Evolutionary conservation across 2,888 invertebrate species (phyloP), one percentile per base, ranked within the genome.

Genomic region (Lasioglossum morio): DNA sequence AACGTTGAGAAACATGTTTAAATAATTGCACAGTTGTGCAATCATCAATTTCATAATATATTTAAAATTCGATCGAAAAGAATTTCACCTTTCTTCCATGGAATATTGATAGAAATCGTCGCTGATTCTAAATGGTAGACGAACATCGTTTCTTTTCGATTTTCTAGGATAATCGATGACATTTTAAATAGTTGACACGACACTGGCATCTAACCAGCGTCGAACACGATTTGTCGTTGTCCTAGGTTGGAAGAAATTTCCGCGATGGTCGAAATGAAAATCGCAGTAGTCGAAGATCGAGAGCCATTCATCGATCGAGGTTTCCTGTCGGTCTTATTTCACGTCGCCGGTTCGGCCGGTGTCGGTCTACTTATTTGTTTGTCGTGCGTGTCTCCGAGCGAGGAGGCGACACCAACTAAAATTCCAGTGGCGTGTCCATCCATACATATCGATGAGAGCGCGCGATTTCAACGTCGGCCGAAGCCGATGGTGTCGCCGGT

Each of bases 381-480:
- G 90, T 87, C 89, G 82, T 84, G 88, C 85, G 87, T 81, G 87
- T 81, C 81, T 66, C 86, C 73, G 66, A 74, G 10, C 43, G 72
- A 79, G 82, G 81, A 87, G 87, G 89, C 90, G 91, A 92, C 89
- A 91, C 93, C 94, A 94, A 94, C 94, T 94, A 94, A 94, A 94
- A 94, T 94, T 94, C 94, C 94, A 91, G 81, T 85, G 89, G 88
- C 91, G 93, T 92, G 93, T 93, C 92, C 92, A 92, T 91, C 91
- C 93, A 91, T 92, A 93, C 94, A 94, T 94, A 94, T 94, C 94
- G 94, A 94, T 94, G 93, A 93, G 92, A 86, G 86, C 87, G 72
- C 82, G 88, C 84, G 88, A 86, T 85, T 81, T 86, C 81, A 84
- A 87, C 74, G 85, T 80, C 79, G 76, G 75, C 46, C 74, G 78